These are phyloP conservation scores for Idaea dimidiata DNA, from an alignment of 2,888 invertebrate species.

Conservation along the genomic window DNA sequence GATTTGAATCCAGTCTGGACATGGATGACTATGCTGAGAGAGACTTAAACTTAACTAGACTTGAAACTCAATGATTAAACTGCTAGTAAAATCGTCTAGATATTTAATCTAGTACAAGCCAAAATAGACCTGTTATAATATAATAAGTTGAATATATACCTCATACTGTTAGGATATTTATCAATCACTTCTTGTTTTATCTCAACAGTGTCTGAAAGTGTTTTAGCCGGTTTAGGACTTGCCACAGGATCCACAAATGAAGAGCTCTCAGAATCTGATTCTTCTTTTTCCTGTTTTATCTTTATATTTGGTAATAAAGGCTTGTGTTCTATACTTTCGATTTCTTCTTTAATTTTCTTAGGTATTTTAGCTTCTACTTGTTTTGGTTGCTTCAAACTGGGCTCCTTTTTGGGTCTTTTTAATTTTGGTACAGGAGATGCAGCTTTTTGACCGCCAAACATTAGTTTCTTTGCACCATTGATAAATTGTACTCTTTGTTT, in stretches of 20 bases:
- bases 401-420: slow-evolving; percentile 60
- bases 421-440: slow-evolving; percentile 56
- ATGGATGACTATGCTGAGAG: too few relatives aligned
- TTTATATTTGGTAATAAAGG: slow-evolving; percentile 67
- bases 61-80: too few relatives aligned
- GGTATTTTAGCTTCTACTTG: slow-evolving; percentile 41
- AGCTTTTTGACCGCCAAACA: slow-evolving; percentile 69
- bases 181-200: slow-evolving; percentile 65
- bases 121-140: too few relatives aligned
- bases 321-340: slow-evolving; percentile 55
- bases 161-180: slow-evolving; percentile 44
- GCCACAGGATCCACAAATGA: slow-evolving; percentile 68
- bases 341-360: slow-evolving; percentile 63
- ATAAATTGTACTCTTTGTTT: slow-evolving; percentile 77
- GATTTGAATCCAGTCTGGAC: too few relatives aligned
- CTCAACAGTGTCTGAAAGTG: slow-evolving; percentile 52
- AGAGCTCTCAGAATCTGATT: slow-evolving; percentile 75
- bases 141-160: slow-evolving; percentile 5
- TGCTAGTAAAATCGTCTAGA: too few relatives aligned
- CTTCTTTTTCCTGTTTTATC: slow-evolving; percentile 68
- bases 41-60: too few relatives aligned
- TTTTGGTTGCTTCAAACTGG: slow-evolving; percentile 44
- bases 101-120: too few relatives aligned
- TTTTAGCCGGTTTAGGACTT: slow-evolving; percentile 67
- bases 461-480: slow-evolving; percentile 75